Base-by-base conservation (phyloP, 2,797 vertebrate genomes). In the Sebastes variabilis region DNA sequence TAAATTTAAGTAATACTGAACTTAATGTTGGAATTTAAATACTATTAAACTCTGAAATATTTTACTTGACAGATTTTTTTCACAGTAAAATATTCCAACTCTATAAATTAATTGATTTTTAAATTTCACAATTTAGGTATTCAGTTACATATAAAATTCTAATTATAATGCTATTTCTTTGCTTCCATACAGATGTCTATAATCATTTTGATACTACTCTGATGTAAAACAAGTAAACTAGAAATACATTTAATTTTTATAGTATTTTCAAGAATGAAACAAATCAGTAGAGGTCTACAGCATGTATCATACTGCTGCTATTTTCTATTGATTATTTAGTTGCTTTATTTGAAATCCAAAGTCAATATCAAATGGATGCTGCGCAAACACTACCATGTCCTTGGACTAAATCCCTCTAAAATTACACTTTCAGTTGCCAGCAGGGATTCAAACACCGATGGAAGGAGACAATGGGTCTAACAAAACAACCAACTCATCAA, bases 391-490 rank as follows among this genome's bases (percentile, higher is more conserved):
- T 16, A 6, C 13, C 9, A 13, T 60, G 69, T 29, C 24, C 24
- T 74, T 46, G 24, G 14, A 52, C 13, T 22, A 18, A 65, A 18
- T 46, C 5, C 8, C 46, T 59, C 20, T n/a, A 13, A 25, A 71
- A 49, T 22, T 22, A 7, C 20, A 32, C 25, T 68, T 56, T 8
- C 42, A 61, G 77, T 2, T 3, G 11, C 1, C 0, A 1, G 0
- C 0, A 12, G 58, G 58, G 8, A 0, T 0, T 4, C 3, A 0
- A 10, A 0, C 0, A 4, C 60, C 79, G 0, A 2, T 38, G 66
- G 20, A 1, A 4, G 11, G 2, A 22, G 0, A 7, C 0, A 1
- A 1, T 0, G 14, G 20, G 2, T 8, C 9, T 18, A 54, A 65
- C 18, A 18, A 6, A 55, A 55, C 52, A n/a, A 34, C 2, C 29